Base-by-base conservation (phyloP, 64 coral and sea anemone species). In the Platygyra sinensis region DNA sequence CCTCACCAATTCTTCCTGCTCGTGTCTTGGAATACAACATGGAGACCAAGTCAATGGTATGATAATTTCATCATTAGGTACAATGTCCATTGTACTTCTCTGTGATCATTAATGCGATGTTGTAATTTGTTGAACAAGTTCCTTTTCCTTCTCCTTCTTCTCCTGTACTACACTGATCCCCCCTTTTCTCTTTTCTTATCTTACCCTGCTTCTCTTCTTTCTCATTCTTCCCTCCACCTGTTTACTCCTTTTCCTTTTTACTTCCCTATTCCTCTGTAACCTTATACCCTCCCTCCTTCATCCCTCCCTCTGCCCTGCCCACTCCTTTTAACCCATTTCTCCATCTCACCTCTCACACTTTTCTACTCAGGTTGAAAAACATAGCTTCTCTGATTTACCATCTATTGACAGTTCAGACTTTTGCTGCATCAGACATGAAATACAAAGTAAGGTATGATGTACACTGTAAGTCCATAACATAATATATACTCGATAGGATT, bases 1-100 rank as follows among this genome's bases (percentile, higher is more conserved):
- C 96, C 1, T 98, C 96, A 19, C 93, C 93, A 72, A 89, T 98
- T 22, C 72, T 89, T 42, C 93, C 93, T 27, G 90, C 96, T 33
- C 82, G 86, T 20, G 88, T 98, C 65, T 87, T 98, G 72, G 96
- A 98, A 57, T 94, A 90, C 27, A 89, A 98, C 60, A 95, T 98
- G 90, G 73, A 92, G 39, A 88, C 86, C 33, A 87, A 91, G 20
- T 74, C 79, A 73, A 91, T 83, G 89, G 89, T 91, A 91, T 5
- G 79, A 84, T 29, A 19, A 76, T 55, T 60, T 8, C 0, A 19
- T 51, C 39, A 77, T 5, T 46, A 6, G 6, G 42, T 46, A 8
- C 5, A 46, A 46, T 46, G 42, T 46, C 4, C 3, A 0, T 46
- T 46, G 42, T 46, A 5, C 42, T 46, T 46, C 42, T 46, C 42